These are phyloP conservation scores for Cyanistes caeruleus DNA, from an alignment of 2,113 vertebrate genomes.

Conservation along the genomic window DNA sequence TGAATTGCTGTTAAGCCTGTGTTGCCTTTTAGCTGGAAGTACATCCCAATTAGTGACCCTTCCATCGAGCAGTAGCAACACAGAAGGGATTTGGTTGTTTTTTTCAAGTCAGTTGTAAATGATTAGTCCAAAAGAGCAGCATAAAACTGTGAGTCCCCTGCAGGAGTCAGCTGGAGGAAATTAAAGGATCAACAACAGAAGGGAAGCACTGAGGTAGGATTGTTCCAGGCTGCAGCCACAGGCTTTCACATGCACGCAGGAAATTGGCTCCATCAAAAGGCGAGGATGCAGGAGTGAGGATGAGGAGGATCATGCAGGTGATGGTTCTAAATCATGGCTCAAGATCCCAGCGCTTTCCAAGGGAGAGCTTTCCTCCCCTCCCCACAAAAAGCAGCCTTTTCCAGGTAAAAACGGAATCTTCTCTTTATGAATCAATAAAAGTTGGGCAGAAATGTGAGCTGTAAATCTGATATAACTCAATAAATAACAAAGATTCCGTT, in stretches of 20 bases:
- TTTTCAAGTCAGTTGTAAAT: constrained; percentile 54
- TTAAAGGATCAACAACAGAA: constrained; percentile 77
- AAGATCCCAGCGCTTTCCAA: neutral
- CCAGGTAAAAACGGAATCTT: neutral
- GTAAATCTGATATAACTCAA: neutral
- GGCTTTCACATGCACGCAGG: constrained; percentile 66
- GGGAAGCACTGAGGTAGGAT: constrained; percentile 73
- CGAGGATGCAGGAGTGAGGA: constrained; percentile 58
- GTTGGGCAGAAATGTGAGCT: neutral
- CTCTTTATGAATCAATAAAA: neutral
- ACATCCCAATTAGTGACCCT: constrained; percentile 60
- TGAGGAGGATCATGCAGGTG: constrained; percentile 59
- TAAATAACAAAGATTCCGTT: neutral
- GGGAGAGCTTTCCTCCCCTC: neutral
- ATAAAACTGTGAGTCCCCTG: constrained; percentile 60
- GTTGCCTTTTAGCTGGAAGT: constrained; percentile 49
- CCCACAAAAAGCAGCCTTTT: neutral
- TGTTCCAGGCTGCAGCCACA: constrained; percentile 72
- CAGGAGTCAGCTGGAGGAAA: constrained; percentile 79
- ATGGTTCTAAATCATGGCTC: constrained; percentile 68
- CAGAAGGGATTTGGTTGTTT: neutral
- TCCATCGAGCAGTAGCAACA: constrained; percentile 45
- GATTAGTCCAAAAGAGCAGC: constrained; percentile 68
- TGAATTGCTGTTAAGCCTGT: neutral
- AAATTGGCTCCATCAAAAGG: constrained; percentile 77